Evolutionary conservation across 2,113 vertebrate species (phyloP).

Genomic region (Trogon melanurus): DNA sequence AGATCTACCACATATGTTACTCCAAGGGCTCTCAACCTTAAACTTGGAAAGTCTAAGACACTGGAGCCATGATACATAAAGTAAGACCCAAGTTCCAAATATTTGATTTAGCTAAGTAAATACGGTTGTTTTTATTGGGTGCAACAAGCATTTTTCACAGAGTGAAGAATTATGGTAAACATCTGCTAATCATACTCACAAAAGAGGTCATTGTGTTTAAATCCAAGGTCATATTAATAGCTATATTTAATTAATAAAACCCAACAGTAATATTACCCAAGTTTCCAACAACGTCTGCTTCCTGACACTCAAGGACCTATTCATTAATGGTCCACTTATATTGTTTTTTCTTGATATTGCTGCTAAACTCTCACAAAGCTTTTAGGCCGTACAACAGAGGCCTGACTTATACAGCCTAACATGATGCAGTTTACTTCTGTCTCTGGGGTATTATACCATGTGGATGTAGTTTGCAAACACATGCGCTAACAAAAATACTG

Average conservation of each 20-base stretch:
- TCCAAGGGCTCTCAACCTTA: slow-evolving; percentile 62
- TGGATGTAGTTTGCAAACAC: slow-evolving; percentile 23
- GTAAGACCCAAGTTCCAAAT: slow-evolving; percentile 69
- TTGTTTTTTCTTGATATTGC: slow-evolving; percentile 31
- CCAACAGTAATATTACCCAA: slow-evolving; percentile 60
- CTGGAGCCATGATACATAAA: slow-evolving; percentile 74
- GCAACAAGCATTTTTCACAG: slow-evolving; percentile 70
- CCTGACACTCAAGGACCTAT: slow-evolving; percentile 62
- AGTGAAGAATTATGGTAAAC: slow-evolving; percentile 84
- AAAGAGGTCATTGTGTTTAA: slow-evolving; percentile 76
- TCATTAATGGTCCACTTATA: slow-evolving; percentile 53
- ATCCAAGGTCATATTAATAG: slow-evolving; percentile 76
- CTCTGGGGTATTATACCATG: slow-evolving; percentile 27
- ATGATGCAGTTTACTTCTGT: background rate
- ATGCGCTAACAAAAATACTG: background rate
- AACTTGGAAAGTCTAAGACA: slow-evolving; percentile 65
- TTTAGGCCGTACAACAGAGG: slow-evolving; percentile 34
- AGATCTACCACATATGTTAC: slow-evolving; percentile 76
- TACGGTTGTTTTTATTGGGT: slow-evolving; percentile 80
- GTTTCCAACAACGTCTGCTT: slow-evolving; percentile 63
- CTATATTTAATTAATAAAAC: slow-evolving; percentile 79
- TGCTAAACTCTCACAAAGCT: slow-evolving; percentile 55
- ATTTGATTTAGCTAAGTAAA: slow-evolving; percentile 76
- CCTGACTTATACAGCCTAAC: background rate
- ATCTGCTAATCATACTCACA: slow-evolving; percentile 80